phyloP scores from a whole-genome alignment of 2,797 vertebrate species.

The Sebastes cheni region DNA sequence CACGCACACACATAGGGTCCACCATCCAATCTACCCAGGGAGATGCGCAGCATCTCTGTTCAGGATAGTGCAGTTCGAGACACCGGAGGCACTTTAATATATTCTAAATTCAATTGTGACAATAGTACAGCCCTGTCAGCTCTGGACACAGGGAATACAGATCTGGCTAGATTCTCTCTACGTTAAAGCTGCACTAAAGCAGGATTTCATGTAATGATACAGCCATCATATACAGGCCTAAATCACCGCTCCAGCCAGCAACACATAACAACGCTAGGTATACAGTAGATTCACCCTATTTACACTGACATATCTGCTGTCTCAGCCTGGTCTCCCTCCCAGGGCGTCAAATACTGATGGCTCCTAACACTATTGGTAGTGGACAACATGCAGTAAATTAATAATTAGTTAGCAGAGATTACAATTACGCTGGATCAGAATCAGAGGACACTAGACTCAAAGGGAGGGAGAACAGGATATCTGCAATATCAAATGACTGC shows the following conservation, averaged over 20 bases:
- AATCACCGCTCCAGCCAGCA: conserved; percentile 5
- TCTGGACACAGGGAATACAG: conserved; percentile 38
- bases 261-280: neutral
- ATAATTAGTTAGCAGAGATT: neutral
- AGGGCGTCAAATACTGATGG: neutral
- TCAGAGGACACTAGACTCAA: neutral
- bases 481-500: neutral
- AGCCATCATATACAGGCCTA: neutral
- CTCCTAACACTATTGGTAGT: neutral
- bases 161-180: conserved; percentile 10
- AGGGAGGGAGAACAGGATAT: neutral
- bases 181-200: conserved; percentile 16
- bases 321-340: neutral
- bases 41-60: conserved; percentile 40
- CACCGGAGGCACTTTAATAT: conserved; percentile 64
- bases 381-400: neutral
- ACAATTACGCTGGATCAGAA: neutral
- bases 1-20: neutral
- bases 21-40: conserved; percentile 31
- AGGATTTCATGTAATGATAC: conserved; percentile 28
- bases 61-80: conserved; percentile 22
- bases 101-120: conserved; percentile 59
- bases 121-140: conserved; percentile 15
- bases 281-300: conserved; percentile 1
- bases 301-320: neutral